Evolutionary conservation across 2,797 vertebrate species (phyloP).

Genomic region (Tokudaia muenninki): DNA sequence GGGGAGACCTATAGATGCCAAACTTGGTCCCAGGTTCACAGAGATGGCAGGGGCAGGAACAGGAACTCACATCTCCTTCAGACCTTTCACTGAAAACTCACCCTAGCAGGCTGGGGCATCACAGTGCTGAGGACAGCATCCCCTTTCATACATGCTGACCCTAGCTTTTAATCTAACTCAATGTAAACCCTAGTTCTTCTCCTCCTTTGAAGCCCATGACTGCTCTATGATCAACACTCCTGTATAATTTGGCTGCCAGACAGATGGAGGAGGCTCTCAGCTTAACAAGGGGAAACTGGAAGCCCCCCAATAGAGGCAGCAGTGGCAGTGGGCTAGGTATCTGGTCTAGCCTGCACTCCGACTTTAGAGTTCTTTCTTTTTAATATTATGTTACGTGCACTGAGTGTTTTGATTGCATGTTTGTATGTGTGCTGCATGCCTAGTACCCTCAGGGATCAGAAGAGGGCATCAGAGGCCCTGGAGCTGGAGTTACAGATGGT

Average conservation of each 20-base stretch:
- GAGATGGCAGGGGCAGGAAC: not conserved
- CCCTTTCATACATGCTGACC: not conserved
- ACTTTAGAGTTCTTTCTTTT: not conserved
- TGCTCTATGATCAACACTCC: not conserved
- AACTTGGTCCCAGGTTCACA: not conserved
- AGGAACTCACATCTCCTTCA: no score
- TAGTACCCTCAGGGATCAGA: no score
- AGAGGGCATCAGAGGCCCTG: not conserved
- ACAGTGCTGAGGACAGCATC: not conserved
- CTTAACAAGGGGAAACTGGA: not conserved
- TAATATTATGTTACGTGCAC: not conserved
- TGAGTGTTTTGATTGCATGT: not conserved
- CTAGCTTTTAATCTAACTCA: not conserved
- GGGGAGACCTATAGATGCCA: not conserved
- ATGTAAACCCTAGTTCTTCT: not conserved
- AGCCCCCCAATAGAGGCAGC: not conserved
- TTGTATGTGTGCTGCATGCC: not conserved
- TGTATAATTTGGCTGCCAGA: not conserved
- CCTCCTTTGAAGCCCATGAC: not conserved
- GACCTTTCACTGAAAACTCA: not conserved
- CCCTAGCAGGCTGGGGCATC: fast-evolving
- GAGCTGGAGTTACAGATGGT: not conserved
- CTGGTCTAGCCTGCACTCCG: not conserved
- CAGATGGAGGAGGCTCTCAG: not conserved
- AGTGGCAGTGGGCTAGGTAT: not conserved